Conservation (phyloP, 2,888 invertebrate species). For the Yponomeuta plumbellus region DNA sequence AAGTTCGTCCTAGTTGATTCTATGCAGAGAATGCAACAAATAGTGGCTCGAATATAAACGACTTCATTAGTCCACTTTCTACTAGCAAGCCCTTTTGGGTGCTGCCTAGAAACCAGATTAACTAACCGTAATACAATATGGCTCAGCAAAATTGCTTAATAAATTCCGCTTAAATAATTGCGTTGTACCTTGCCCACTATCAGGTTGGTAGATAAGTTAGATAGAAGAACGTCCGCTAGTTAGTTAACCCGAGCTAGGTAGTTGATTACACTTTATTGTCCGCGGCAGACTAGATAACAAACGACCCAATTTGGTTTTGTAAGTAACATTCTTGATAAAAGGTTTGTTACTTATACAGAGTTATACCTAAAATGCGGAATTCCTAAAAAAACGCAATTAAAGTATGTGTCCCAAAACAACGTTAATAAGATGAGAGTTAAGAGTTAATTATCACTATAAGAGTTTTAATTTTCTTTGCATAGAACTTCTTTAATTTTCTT, state of each 20-base stretch:
- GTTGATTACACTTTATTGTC: background rate
- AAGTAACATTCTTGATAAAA: background rate
- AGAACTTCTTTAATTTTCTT: no score
- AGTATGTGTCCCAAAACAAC: no score
- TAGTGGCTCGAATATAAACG: constrained; percentile 43
- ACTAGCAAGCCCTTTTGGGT: constrained; percentile 23
- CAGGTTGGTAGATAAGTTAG: background rate
- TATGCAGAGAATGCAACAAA: constrained; percentile 23
- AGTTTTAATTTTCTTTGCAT: no score
- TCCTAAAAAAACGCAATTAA: no score
- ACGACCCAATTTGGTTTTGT: background rate
- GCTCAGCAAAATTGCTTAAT: no score
- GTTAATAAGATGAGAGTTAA: no score
- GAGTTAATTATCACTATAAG: no score
- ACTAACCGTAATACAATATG: no score
- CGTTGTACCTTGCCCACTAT: background rate
- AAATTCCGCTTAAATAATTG: background rate
- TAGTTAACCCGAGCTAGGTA: background rate
- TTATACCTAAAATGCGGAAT: no score
- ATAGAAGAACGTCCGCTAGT: background rate
- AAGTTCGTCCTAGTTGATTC: no score
- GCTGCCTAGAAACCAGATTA: no score
- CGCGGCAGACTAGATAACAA: background rate
- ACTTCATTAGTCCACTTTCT: constrained; percentile 44
- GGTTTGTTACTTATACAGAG: background rate